Conservation (phyloP, 1,140 invertebrate species). For the Arctopsyche grandis region DNA sequence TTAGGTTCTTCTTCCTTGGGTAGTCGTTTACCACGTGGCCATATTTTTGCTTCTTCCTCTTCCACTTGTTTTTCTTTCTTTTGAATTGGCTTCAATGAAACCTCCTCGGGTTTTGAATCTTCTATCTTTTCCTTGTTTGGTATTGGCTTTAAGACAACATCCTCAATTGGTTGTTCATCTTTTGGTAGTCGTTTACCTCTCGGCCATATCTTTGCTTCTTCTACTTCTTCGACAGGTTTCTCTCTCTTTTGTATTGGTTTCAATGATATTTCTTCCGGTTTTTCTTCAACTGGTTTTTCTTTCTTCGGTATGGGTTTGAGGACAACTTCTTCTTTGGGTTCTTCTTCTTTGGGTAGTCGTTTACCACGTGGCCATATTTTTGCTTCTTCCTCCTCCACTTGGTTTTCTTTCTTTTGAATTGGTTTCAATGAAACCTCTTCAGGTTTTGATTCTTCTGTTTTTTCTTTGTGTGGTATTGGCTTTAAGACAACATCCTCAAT, state of each 20-base stretch:
- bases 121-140: conserved; percentile 56
- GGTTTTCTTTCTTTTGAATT: conserved; percentile 56
- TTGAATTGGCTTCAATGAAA: conserved; percentile 61
- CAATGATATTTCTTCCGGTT: conserved; percentile 59
- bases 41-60: conserved; percentile 56
- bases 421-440: conserved; percentile 52
- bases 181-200: conserved; percentile 59
- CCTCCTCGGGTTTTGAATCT: conserved; percentile 58
- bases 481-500: conserved; percentile 59
- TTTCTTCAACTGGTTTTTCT: conserved; percentile 58
- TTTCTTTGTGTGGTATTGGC: conserved; percentile 60
- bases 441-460: conserved; percentile 53
- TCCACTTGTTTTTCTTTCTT: conserved; percentile 57
- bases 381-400: conserved; percentile 50
- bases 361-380: conserved; percentile 62
- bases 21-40: conserved; percentile 60
- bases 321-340: conserved; percentile 57
- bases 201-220: conserved; percentile 59
- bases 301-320: conserved; percentile 58
- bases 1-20: conserved; percentile 60
- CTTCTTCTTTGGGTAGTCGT: conserved; percentile 57
- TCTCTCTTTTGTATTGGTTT: conserved; percentile 60
- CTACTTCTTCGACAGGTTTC: conserved; percentile 56
- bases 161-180: conserved; percentile 58
- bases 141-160: conserved; percentile 60